Evolutionary conservation across 2,888 invertebrate genomes (phyloP).

Genomic region (Magallana nippona): DNA sequence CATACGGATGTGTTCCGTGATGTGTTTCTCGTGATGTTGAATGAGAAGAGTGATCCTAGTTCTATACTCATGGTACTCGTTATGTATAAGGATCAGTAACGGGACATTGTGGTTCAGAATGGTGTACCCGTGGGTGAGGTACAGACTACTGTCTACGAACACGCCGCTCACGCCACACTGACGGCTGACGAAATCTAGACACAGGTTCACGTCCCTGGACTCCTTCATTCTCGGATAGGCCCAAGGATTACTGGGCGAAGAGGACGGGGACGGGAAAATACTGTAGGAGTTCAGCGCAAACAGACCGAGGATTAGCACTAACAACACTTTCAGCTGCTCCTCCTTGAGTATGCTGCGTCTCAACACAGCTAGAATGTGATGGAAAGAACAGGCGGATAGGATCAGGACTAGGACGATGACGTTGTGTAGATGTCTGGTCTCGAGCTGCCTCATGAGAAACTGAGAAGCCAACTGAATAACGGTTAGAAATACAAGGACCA

Average conservation of each 20-base stretch:
- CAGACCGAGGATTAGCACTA: background rate
- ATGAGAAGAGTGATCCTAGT: conserved; percentile 9
- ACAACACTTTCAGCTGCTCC: background rate
- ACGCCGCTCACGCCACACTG: conserved; percentile 68
- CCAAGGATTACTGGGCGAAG: conserved; percentile 48
- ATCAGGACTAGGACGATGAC: conserved; percentile 52
- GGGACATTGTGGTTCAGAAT: conserved; percentile 67
- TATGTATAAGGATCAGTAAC: conserved; percentile 62
- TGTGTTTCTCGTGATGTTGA: conserved; percentile 32
- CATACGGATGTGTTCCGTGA: conserved; percentile 46
- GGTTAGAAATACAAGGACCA: background rate
- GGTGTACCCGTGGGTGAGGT: conserved; percentile 62
- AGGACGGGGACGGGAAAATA: conserved; percentile 47
- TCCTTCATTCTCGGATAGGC: conserved; percentile 50
- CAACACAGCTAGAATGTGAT: conserved; percentile 36
- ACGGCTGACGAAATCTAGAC: conserved; percentile 61
- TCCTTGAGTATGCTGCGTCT: background rate
- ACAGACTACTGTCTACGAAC: conserved; percentile 63
- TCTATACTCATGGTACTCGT: conserved; percentile 61
- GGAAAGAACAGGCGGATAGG: conserved; percentile 49
- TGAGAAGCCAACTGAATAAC: conserved; percentile 38
- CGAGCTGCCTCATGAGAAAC: conserved; percentile 56
- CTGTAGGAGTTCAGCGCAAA: conserved; percentile 48
- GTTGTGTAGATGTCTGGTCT: conserved; percentile 56
- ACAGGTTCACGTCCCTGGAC: conserved; percentile 63